phyloP scores from a whole-genome alignment of 2,888 invertebrate genomes.

The Rhamphomyia laevipes region DNA sequence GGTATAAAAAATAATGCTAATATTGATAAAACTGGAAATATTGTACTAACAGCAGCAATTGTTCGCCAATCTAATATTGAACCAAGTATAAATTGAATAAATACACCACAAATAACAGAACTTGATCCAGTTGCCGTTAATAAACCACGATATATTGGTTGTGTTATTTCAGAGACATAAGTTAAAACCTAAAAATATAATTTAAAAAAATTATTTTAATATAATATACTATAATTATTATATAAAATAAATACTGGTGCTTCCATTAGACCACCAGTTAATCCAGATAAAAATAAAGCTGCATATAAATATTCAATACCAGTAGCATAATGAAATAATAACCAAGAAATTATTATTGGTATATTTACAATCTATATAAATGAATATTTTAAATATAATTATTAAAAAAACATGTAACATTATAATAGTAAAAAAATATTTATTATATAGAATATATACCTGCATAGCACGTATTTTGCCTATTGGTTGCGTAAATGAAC shows the following conservation, averaged over 20 bases:
- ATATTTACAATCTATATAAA: slow-evolving; percentile 45
- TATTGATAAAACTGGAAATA: slow-evolving; percentile 52
- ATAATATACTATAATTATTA: neutral
- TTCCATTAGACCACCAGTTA: slow-evolving; percentile 67
- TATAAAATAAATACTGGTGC: slow-evolving; percentile 52
- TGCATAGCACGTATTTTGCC: slow-evolving; percentile 69
- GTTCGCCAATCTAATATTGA: slow-evolving; percentile 59
- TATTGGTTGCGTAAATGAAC: slow-evolving; percentile 54
- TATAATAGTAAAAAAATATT: neutral
- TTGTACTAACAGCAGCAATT: slow-evolving; percentile 55
- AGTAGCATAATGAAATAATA: slow-evolving; percentile 55
- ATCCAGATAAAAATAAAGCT: slow-evolving; percentile 58
- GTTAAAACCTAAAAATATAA: slow-evolving; percentile 51
- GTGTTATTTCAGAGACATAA: slow-evolving; percentile 73
- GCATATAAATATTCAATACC: slow-evolving; percentile 52
- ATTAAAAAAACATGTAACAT: neutral
- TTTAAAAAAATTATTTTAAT: neutral
- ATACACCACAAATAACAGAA: slow-evolving; percentile 62
- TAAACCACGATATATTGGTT: slow-evolving; percentile 65
- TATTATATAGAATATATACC: slow-evolving; percentile 18
- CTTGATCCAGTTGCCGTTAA: slow-evolving; percentile 63
- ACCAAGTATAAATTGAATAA: slow-evolving; percentile 63
- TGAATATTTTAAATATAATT: neutral
- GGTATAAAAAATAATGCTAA: slow-evolving; percentile 58
- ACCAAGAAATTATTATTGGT: slow-evolving; percentile 64